Evolutionary conservation across 2,113 vertebrate genomes (phyloP).

Genomic region (Cyprinodon variegatus): DNA sequence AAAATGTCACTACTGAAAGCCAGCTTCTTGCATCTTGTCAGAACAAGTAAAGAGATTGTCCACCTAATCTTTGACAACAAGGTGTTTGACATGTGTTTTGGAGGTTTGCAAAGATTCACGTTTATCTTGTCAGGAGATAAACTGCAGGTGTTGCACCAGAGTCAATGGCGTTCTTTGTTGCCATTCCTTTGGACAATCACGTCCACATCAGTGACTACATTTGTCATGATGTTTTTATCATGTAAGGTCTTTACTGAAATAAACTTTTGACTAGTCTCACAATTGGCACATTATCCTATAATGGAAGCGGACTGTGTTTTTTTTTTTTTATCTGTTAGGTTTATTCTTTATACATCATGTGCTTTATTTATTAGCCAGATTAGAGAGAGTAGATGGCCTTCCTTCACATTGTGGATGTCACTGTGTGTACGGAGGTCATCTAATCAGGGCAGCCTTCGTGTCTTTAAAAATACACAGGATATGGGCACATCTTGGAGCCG

Average conservation of each 20-base stretch:
- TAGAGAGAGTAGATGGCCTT: no score
- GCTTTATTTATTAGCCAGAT: no score
- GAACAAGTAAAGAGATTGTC: slow-evolving; percentile 60
- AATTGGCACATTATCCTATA: no score
- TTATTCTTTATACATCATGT: no score
- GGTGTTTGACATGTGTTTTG: slow-evolving; percentile 52
- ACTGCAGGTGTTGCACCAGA: slow-evolving; percentile 59
- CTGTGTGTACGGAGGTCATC: no score
- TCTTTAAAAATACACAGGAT: no score
- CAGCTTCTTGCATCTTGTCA: slow-evolving; percentile 60
- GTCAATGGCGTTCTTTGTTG: slow-evolving; percentile 34
- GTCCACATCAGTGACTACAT: slow-evolving; percentile 37
- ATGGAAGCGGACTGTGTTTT: no score
- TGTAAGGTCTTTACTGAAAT: slow-evolving; percentile 19
- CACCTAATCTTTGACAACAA: slow-evolving; percentile 58
- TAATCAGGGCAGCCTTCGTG: no score
- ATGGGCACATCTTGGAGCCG: no score
- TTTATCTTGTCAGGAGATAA: slow-evolving; percentile 67
- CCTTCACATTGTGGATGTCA: no score
- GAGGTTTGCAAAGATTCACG: slow-evolving; percentile 60
- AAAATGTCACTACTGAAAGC: slow-evolving; percentile 65
- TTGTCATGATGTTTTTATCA: slow-evolving; percentile 24
- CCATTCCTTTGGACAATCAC: slow-evolving; percentile 41
- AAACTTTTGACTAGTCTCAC: not conserved
- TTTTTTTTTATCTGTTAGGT: no score